phyloP scores from a whole-genome alignment of 2,113 vertebrate genomes.

The Bungarus multicinctus region DNA sequence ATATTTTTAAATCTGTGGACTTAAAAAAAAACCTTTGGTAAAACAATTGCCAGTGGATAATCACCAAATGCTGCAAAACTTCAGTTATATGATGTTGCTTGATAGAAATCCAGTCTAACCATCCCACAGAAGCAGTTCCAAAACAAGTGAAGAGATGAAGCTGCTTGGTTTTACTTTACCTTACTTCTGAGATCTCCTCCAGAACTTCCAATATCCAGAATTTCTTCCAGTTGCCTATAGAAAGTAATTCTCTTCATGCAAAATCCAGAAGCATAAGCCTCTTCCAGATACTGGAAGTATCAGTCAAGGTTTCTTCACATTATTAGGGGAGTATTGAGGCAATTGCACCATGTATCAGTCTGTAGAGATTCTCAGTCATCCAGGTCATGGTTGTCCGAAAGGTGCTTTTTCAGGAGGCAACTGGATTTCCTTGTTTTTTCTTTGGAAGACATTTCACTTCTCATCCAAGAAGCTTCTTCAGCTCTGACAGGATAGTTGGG shows the following conservation, averaged over 20 bases:
- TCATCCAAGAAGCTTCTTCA: too few relatives aligned
- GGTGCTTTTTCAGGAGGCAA: too few relatives aligned
- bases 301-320: neutral
- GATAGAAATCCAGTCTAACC: neutral
- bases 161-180: neutral
- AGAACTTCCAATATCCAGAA: neutral
- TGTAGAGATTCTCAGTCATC: too few relatives aligned
- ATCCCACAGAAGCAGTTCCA: neutral
- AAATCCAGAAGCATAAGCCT: neutral
- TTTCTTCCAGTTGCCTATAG: neutral
- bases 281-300: neutral
- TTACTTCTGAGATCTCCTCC: neutral
- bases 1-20: neutral
- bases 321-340: neutral
- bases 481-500: too few relatives aligned
- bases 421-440: too few relatives aligned
- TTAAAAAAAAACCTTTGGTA: neutral
- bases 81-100: neutral
- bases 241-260: neutral
- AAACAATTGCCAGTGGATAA: neutral
- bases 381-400: too few relatives aligned
- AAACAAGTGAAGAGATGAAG: neutral
- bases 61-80: neutral
- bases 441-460: too few relatives aligned
- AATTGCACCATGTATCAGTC: neutral